A percentile compares a stretch with the other conserved stretches of the same genome.
Evolutionary conservation across 2,113 vertebrate species (phyloP).

Genomic region (Centrocercus urophasianus): DNA sequence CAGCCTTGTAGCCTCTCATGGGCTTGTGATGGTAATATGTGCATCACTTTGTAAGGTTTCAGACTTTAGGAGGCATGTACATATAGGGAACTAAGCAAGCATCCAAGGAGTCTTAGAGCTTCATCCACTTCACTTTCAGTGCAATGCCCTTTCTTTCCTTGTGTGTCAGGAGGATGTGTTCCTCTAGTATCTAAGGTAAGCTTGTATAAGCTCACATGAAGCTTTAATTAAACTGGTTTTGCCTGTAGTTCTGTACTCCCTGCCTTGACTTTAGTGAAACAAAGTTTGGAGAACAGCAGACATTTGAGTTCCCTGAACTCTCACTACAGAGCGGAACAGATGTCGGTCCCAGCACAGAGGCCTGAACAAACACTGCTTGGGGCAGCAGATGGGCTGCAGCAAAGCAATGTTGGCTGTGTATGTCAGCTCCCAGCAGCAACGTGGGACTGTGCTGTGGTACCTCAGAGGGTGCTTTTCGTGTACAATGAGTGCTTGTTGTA

Average conservation of each 20-base stretch:
- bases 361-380: background rate
- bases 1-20: background rate
- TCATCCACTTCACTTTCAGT: accelerated
- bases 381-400: background rate
- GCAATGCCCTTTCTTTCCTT: background rate
- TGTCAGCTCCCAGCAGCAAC: background rate
- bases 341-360: background rate
- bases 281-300: background rate
- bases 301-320: background rate
- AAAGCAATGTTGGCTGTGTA: background rate
- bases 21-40: background rate
- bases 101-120: background rate
- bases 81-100: background rate
- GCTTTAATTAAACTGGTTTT: background rate
- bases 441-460: background rate
- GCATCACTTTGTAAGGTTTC: background rate
- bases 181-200: background rate
- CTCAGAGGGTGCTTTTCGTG: background rate
- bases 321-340: background rate
- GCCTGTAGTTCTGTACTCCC: background rate
- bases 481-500: background rate
- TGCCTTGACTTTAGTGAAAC: background rate
- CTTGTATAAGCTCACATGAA: background rate
- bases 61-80: background rate
- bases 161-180: background rate